phyloP scores from a whole-genome alignment of 2,888 invertebrate genomes.

The Sepioteuthis lessoniana region DNA sequence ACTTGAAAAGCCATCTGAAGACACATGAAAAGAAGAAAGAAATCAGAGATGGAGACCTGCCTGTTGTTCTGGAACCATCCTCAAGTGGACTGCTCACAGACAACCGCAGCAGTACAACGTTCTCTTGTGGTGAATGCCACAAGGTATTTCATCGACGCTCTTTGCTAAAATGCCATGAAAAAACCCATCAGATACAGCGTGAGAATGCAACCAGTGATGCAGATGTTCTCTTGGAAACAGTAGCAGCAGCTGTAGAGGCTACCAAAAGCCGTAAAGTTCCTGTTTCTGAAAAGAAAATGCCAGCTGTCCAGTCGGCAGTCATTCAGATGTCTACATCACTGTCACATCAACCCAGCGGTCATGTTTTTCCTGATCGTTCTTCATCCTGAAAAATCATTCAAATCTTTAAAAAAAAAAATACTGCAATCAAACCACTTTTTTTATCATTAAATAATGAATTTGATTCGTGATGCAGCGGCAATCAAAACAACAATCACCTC shows the following conservation, averaged over 20 bases:
- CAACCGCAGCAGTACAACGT: neutral
- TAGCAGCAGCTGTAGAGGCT: neutral
- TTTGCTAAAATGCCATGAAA: conserved; percentile 34
- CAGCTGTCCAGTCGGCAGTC: neutral
- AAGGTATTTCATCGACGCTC: conserved; percentile 8
- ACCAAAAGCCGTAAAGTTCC: neutral
- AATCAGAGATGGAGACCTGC: neutral
- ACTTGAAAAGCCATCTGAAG: conserved; percentile 36
- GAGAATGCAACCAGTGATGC: neutral
- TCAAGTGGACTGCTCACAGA: neutral
- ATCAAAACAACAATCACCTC: neutral
- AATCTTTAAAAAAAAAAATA: neutral
- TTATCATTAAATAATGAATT: neutral
- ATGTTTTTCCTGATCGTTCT: neutral
- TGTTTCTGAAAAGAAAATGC: neutral
- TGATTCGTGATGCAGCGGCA: neutral
- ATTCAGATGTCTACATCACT: neutral
- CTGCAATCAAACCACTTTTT: neutral
- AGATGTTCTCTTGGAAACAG: neutral
- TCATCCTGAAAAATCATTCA: neutral
- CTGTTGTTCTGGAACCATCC: neutral
- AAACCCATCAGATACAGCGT: neutral
- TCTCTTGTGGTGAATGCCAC: neutral
- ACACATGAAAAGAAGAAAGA: conserved; percentile 24
- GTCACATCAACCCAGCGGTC: neutral